These are phyloP conservation scores for Syngnathoides biaculeatus DNA, from an alignment of 2,113 vertebrate genomes.

Conservation along the genomic window DNA sequence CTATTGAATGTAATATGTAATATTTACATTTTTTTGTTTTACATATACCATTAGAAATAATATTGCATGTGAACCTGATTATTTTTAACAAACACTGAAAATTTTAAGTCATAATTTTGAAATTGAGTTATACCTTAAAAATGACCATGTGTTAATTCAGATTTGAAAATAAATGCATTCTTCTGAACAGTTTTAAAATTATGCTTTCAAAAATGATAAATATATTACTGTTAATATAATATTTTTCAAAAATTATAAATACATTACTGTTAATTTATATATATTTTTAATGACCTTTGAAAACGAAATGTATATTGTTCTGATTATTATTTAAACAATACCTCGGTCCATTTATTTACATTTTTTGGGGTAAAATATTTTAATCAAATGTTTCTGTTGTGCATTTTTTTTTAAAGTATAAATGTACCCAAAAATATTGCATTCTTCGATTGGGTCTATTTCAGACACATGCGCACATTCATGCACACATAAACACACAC, in stretches of 20 bases:
- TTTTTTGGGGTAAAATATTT: not conserved
- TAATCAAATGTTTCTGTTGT: not conserved
- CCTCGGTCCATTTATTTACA: not conserved
- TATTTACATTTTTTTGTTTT: not conserved
- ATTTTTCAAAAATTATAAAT: no score
- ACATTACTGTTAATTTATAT: no score
- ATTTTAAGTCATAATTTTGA: not conserved
- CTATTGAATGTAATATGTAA: not conserved
- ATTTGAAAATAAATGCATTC: no score
- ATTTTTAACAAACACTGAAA: not conserved
- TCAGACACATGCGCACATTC: not conserved
- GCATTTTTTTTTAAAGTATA: not conserved
- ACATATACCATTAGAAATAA: not conserved
- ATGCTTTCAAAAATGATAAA: no score
- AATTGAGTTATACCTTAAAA: not conserved
- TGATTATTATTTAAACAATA: not conserved
- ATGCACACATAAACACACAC: not conserved
- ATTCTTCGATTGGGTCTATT: not conserved
- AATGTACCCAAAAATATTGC: not conserved
- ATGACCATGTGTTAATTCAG: no score
- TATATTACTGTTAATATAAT: no score
- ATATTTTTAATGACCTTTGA: not conserved
- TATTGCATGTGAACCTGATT: not conserved
- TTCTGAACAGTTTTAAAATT: no score
- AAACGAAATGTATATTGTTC: not conserved